A percentile compares a stretch with the other conserved stretches of the same genome.
phyloP scores from a whole-genome alignment of 2,888 invertebrate species.

The Toxonevra muliebris region DNA sequence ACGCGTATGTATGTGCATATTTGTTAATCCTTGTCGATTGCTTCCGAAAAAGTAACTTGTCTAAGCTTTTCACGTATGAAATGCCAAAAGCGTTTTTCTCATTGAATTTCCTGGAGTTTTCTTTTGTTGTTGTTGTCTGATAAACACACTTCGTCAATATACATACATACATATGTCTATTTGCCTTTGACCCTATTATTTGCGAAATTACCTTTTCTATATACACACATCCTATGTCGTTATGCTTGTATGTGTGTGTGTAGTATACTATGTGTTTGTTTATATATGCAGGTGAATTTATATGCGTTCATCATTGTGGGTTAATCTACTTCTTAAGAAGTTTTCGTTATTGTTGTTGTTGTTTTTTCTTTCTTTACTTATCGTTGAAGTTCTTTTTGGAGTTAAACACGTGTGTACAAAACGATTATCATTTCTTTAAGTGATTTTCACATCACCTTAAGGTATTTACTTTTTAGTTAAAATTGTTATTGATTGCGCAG shows the following conservation, averaged over 20 bases:
- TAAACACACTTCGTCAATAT: conserved; percentile 8
- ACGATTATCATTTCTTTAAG: conserved; percentile 58
- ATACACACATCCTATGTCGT: background rate
- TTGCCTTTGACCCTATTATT: conserved; percentile 31
- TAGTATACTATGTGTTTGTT: too few relatives aligned
- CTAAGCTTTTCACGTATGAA: conserved; percentile 55
- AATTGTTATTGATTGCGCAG: background rate
- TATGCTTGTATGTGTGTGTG: too few relatives aligned
- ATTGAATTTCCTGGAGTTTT: background rate
- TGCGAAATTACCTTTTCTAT: conserved; percentile 36
- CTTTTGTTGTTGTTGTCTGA: conserved; percentile 14
- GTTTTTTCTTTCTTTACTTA: background rate
- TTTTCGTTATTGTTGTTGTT: background rate
- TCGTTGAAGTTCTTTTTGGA: background rate
- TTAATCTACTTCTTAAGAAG: background rate
- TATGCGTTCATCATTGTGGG: background rate
- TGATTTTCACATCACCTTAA: conserved; percentile 56
- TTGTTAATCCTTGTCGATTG: conserved; percentile 55
- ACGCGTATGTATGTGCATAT: conserved; percentile 11
- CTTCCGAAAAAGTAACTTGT: conserved; percentile 47
- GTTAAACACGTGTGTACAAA: conserved; percentile 27
- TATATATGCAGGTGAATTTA: background rate
- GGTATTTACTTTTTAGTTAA: conserved; percentile 44
- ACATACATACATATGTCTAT: conserved; percentile 7
- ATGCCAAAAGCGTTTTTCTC: conserved; percentile 45